A percentile compares a stretch with the other conserved stretches of the same genome.
Conservation (phyloP, 2,888 invertebrate genomes). For the Malthinus seriepunctatus region DNA sequence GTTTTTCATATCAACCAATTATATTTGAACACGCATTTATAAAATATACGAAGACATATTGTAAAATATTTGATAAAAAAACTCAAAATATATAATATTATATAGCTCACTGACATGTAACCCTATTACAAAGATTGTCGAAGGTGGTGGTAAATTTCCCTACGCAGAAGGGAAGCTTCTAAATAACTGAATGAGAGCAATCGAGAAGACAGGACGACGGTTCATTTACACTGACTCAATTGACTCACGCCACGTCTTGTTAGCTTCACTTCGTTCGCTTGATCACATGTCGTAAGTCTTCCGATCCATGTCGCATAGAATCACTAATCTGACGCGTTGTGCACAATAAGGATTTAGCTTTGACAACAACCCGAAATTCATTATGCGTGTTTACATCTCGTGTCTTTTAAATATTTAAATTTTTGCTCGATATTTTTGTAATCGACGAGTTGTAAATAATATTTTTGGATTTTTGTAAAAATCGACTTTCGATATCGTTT, state of each 20-base stretch:
- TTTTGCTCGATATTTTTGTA: too few relatives aligned
- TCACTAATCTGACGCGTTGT: conserved; percentile 39
- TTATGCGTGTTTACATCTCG: conserved; percentile 25
- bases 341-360: conserved; percentile 32
- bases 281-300: conserved; percentile 50
- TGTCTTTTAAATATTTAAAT: conserved; percentile 4
- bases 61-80: not conserved
- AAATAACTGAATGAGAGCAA: conserved; percentile 43
- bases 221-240: conserved; percentile 52
- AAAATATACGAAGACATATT: too few relatives aligned
- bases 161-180: conserved; percentile 30
- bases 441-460: too few relatives aligned
- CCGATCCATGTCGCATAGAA: conserved; percentile 40
- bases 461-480: too few relatives aligned
- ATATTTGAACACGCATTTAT: too few relatives aligned
- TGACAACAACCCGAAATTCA: conserved; percentile 38
- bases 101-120: conserved; percentile 18
- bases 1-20: too few relatives aligned
- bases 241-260: conserved; percentile 51
- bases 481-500: too few relatives aligned
- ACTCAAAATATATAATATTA: not conserved
- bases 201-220: conserved; percentile 47
- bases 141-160: conserved; percentile 36
- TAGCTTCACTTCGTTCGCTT: conserved; percentile 47
- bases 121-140: conserved; percentile 32